phyloP scores from a whole-genome alignment of 2,797 vertebrate species.

The Brachyalestes nurse region DNA sequence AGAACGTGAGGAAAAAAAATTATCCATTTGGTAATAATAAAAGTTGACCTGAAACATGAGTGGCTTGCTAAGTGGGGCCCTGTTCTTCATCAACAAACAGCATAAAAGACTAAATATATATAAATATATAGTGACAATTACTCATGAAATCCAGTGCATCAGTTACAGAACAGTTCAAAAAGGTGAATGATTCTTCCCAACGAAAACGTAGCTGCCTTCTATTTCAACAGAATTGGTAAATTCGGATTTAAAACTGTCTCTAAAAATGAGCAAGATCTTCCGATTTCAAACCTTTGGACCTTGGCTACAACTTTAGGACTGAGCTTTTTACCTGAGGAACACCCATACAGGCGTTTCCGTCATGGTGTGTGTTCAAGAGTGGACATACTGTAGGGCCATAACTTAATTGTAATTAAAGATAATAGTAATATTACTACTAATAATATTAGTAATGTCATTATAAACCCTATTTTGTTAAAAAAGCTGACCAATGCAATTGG shows the following conservation, averaged over 20 bases:
- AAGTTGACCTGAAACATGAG: neutral
- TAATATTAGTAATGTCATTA: too few species aligned
- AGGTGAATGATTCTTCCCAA: slow-evolving; percentile 8
- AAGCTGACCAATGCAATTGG: too few species aligned
- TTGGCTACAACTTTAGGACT: too few species aligned
- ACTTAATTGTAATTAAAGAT: too few species aligned
- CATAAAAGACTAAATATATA: slow-evolving; percentile 27
- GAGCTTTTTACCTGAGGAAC: neutral
- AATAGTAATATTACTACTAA: too few species aligned
- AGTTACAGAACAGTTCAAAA: slow-evolving; percentile 36
- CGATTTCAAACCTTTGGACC: too few species aligned
- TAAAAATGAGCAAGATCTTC: too few species aligned
- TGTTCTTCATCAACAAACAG: neutral
- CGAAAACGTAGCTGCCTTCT: slow-evolving; percentile 43
- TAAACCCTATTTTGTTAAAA: too few species aligned
- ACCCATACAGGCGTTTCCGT: too few species aligned
- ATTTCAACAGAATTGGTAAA: neutral
- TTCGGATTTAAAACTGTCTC: neutral
- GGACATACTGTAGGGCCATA: too few species aligned
- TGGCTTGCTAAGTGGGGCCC: neutral
- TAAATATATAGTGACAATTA: neutral
- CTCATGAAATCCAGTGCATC: slow-evolving; percentile 58
- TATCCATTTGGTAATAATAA: slow-evolving; percentile 9
- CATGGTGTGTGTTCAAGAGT: too few species aligned
- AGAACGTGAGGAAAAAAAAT: neutral